These are phyloP conservation scores for Muscicapa adusta DNA, from an alignment of 2,113 vertebrate species.

Conservation along the genomic window DNA sequence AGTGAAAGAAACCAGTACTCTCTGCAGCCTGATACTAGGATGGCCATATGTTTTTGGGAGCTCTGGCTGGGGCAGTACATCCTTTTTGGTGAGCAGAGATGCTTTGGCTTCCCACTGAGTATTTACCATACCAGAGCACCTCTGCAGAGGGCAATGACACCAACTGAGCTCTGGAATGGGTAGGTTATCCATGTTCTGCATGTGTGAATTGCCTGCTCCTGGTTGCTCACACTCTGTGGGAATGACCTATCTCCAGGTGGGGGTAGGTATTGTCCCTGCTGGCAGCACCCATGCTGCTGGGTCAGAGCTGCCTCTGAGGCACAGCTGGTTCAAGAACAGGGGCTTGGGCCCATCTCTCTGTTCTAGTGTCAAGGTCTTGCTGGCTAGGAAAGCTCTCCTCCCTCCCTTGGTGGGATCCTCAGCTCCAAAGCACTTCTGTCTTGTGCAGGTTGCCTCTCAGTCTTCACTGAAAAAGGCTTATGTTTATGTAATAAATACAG, in stretches of 20 bases:
- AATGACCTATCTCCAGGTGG: not conserved
- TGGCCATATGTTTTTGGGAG: not conserved
- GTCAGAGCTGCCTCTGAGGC: not conserved
- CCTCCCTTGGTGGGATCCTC: not conserved
- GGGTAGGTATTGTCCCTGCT: not conserved
- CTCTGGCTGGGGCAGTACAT: not conserved
- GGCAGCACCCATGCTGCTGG: not conserved
- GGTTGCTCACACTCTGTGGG: rapidly evolving
- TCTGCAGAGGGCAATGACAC: not conserved
- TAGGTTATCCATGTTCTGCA: not conserved
- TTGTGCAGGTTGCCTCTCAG: not conserved
- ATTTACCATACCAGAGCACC: not conserved
- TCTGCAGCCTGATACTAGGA: not conserved
- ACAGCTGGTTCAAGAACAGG: rapidly evolving
- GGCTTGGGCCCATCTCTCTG: too few species aligned
- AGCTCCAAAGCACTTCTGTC: too few species aligned
- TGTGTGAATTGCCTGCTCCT: rapidly evolving
- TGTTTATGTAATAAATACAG: not conserved
- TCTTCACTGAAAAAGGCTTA: not conserved
- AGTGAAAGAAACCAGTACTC: not conserved
- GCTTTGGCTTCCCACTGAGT: not conserved
- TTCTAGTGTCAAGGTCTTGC: rapidly evolving
- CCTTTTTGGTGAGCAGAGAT: not conserved
- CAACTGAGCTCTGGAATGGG: rapidly evolving
- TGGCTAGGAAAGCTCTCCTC: not conserved